Evolutionary conservation across 2,113 vertebrate genomes (phyloP).

Genomic region (Ceyx cyanopectus): DNA sequence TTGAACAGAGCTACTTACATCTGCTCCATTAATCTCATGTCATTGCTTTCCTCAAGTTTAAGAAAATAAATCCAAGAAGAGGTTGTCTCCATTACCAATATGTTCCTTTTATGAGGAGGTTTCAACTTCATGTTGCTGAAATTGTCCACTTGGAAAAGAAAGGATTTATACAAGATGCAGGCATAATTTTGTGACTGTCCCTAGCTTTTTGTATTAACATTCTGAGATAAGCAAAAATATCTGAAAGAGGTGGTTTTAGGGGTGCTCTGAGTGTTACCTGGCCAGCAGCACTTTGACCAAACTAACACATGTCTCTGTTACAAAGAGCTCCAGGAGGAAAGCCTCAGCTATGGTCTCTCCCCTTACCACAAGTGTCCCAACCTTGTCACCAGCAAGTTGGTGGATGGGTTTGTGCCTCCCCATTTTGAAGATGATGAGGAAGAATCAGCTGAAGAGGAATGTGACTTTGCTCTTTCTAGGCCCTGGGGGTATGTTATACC

Average conservation of each 20-base stretch:
- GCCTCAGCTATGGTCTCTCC: neutral
- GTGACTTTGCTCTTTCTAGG: neutral
- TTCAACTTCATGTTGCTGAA: neutral
- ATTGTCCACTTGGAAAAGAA: neutral
- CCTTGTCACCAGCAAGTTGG: neutral
- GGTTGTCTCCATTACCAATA: neutral
- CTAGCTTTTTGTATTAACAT: neutral
- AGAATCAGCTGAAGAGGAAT: neutral
- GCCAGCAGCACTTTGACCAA: neutral
- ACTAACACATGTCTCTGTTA: neutral
- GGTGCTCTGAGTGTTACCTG: neutral
- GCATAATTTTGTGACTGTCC: neutral
- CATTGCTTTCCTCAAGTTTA: slow-evolving; percentile 10
- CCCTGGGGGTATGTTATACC: neutral
- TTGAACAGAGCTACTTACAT: neutral
- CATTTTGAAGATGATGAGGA: neutral
- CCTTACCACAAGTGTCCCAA: neutral
- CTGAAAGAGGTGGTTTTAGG: neutral
- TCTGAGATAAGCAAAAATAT: neutral
- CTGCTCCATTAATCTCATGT: slow-evolving; percentile 8
- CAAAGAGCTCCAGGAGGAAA: neutral
- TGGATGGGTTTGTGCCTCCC: neutral
- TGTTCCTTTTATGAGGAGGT: neutral
- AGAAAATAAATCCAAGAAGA: neutral
- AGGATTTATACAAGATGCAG: neutral